Conservation (phyloP, 2,113 vertebrate species). For the Ciconia stormi region DNA sequence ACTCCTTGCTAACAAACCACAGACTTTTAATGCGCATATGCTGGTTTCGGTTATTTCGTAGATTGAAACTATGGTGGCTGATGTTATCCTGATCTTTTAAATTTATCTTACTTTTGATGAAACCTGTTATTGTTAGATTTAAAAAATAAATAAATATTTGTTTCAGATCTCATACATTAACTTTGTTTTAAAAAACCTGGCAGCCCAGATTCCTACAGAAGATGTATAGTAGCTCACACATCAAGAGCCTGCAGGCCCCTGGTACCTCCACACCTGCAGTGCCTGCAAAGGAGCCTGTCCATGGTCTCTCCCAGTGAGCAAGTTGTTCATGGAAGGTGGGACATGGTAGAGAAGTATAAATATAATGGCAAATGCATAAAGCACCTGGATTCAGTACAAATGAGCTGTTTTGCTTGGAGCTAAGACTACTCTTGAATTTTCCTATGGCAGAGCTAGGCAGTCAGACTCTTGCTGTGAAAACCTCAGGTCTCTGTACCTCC, state of each 20-base stretch:
- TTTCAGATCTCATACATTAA: neutral
- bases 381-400: neutral
- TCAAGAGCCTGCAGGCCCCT: neutral
- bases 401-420: neutral
- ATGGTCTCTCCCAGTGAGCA: neutral
- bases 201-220: neutral
- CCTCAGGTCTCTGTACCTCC: neutral
- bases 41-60: conserved; percentile 7
- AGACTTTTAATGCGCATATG: neutral
- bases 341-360: neutral
- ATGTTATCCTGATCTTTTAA: neutral
- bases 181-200: neutral
- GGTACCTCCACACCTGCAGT: neutral
- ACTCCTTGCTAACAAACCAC: neutral
- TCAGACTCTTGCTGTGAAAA: neutral
- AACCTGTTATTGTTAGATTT: neutral
- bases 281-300: neutral
- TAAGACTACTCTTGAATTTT: neutral
- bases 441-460: neutral
- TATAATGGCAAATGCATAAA: neutral
- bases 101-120: neutral
- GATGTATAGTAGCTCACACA: neutral
- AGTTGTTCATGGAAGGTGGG: neutral
- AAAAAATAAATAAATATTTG: neutral
- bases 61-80: conserved; percentile 1